Base-by-base conservation (phyloP, 1,140 invertebrate genomes). In the Tachypleus tridentatus region DNA sequence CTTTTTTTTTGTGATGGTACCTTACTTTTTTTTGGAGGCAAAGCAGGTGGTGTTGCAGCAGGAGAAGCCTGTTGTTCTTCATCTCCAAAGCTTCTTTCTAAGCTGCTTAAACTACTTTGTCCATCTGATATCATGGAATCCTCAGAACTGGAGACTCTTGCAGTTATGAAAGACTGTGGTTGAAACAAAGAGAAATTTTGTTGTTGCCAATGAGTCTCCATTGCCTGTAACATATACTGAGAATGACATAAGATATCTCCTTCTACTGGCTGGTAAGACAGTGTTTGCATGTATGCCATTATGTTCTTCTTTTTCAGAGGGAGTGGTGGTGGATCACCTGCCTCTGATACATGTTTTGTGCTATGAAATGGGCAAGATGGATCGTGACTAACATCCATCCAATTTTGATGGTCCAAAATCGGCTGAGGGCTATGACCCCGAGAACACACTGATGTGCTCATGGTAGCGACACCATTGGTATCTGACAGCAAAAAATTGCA, bases 241-340 rank as follows among this genome's bases (percentile, higher is more conserved):
- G 89, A 91, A 74, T 91, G 88, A 50, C 89, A 81, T 72, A 89
- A 84, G 76, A 89, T 86, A 71, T 90, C 87, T 67, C 81, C 82
- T 63, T 81, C 81, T 66, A 77, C 80, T 49, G 86, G 85, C 70
- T 89, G 87, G 64, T 86, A 93, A 75, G 89, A 88, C 75, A 93
- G 89, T 84, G 93, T 91, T 77, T 93, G 89, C 91, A 96, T 94
- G 79, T 96, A 97, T 58, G 89, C 90, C 85, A 93, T 91, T 71
- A 97, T 91, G 80, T 94, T 87, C 76, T 87, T 88, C 77, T 92
- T 93, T 78, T 95, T 95, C 0, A 88, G 83, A 48, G 92, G 92
- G 65, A 95, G 78, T 59, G 92, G 92, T 57, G 92, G 92, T 62
- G 91, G 91, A 75, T 84, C 83, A 7, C 63, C 64, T 63, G 62